phyloP scores from a whole-genome alignment of 2,113 vertebrate genomes.

The Catharus fuscescens region DNA sequence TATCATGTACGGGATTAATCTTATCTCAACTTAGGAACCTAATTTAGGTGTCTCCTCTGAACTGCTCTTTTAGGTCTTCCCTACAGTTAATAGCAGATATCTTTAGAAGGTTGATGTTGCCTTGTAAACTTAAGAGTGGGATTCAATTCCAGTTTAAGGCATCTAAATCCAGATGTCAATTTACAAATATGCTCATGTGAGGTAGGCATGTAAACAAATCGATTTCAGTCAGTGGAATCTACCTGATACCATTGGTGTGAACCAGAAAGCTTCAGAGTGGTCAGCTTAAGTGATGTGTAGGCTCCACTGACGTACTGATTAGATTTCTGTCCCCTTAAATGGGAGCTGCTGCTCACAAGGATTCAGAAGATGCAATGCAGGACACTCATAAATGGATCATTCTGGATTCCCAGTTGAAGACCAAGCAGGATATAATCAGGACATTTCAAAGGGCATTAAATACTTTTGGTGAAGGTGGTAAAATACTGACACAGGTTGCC shows the following conservation, averaged over 20 bases:
- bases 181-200: neutral
- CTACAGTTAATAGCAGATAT: neutral
- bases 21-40: neutral
- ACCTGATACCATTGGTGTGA: neutral
- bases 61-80: neutral
- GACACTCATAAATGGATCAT: neutral
- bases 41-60: neutral
- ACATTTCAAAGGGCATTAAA: neutral
- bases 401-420: neutral
- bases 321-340: neutral
- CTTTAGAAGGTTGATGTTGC: neutral
- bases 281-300: neutral
- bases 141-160: neutral
- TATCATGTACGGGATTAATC: neutral
- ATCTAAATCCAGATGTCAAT: neutral
- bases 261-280: neutral
- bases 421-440: neutral
- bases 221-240: neutral
- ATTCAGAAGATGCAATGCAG: neutral
- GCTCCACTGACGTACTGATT: neutral
- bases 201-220: neutral
- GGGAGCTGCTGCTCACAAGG: neutral
- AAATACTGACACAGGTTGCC: neutral
- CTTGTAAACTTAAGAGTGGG: neutral
- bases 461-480: neutral